These are phyloP conservation scores for Heterochromis multidens DNA, from an alignment of 2,113 vertebrate genomes.

Conservation along the genomic window DNA sequence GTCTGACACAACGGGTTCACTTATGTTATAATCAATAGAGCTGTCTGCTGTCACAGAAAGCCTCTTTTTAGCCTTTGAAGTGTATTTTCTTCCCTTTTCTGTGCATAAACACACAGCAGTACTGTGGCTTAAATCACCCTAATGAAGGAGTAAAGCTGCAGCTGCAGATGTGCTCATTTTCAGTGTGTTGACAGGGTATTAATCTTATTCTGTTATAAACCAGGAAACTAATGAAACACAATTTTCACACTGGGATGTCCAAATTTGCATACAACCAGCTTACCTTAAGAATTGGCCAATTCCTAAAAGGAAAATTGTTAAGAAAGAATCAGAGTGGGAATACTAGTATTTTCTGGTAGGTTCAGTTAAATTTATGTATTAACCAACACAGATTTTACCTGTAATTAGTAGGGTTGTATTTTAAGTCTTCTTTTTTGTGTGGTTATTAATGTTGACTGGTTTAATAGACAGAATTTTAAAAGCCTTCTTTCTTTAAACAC, in stretches of 20 bases:
- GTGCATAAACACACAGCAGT: not conserved
- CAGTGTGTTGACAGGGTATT: not conserved
- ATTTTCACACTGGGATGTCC: not conserved
- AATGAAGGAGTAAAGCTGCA: not conserved
- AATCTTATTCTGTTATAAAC: not conserved
- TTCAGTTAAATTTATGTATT: not conserved
- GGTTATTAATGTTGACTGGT: not conserved
- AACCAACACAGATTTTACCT: not conserved
- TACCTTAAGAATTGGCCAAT: not conserved
- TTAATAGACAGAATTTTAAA: not conserved
- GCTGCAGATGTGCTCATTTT: not conserved
- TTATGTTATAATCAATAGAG: not conserved
- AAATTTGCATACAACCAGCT: not conserved
- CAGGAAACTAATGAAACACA: not conserved
- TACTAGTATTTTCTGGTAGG: not conserved
- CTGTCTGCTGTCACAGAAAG: not conserved
- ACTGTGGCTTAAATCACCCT: not conserved
- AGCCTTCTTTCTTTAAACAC: not conserved
- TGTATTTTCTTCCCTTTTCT: not conserved
- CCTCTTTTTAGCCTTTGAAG: not conserved
- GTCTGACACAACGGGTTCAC: not conserved
- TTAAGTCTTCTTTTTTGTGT: not conserved
- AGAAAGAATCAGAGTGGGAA: not conserved
- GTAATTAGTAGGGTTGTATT: not conserved
- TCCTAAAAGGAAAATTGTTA: not conserved